Base-by-base conservation (phyloP, 2,113 vertebrate genomes). In the Falco punctatus region DNA sequence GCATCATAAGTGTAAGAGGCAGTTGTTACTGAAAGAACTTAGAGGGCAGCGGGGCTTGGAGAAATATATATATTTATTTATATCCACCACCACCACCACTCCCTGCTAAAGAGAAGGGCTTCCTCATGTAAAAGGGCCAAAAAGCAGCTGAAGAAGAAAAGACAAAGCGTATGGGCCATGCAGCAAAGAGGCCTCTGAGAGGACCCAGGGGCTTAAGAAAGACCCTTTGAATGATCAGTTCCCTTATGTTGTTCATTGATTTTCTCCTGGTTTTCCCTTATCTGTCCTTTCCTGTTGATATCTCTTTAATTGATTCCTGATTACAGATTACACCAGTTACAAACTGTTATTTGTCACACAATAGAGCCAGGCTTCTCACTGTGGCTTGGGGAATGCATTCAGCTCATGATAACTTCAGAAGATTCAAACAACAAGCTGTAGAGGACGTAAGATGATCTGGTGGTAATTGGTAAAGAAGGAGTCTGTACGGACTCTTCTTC, bases 301-400 rank as follows among this genome's bases (percentile, higher is more conserved):
- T 93, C 69, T 78, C 77, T 93, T 91, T 97, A 92, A 98, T 93
- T 97, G 96, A 97, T 96, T 94, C 59, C 74, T 97, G 94, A 94
- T 96, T 97, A 90, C 96, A 96, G 95, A 94, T 96, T 96, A 95
- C 95, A 94, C 89, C 52, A 40, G 84, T 90, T 96, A 84, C 93
- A 94, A 91, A 96, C 78, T 89, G 81, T 92, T 90, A 57, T 95
- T 95, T 97, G 95, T 97, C 94, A 96, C 54, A 92, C 78, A 91
- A 52, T 73, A 87, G 12, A 92, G 7, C 42, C 70, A 81, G 64
- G 35, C 28, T 88, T 90, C 59, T 94, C 93, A 42, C 51, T 73
- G 26, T 1, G 2, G 35, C 55, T 69, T 15, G 3, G 40, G 61
- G 78, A 94, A 61, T 0, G 0, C 35, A 42, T 55, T 69, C 27